A percentile compares a stretch with the other conserved stretches of the same genome.
Evolutionary conservation across 2,113 vertebrate genomes (phyloP).

Genomic region (Poeciliopsis retropinna): DNA sequence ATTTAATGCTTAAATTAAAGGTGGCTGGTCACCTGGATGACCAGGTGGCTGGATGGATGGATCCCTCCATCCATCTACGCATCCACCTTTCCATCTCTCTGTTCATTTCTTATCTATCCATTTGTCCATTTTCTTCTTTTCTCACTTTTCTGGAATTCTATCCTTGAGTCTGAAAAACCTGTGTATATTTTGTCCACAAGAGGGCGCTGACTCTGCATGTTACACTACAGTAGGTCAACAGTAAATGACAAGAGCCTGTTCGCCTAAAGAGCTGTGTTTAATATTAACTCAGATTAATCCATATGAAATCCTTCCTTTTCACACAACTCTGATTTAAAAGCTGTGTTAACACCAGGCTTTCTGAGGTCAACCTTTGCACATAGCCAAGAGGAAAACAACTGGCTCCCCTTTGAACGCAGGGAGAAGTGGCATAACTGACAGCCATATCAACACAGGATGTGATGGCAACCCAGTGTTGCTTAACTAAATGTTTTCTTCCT

Average conservation of each 20-base stretch:
- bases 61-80: too few species aligned
- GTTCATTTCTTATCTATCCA: neutral
- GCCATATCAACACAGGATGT: neutral
- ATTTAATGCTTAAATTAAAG: too few species aligned
- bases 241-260: conserved; percentile 37
- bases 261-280: conserved; percentile 17
- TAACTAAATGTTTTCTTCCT: conserved; percentile 21
- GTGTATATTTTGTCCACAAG: conserved; percentile 52
- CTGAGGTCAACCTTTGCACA: conserved; percentile 18
- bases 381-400: neutral
- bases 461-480: conserved; percentile 1
- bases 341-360: conserved; percentile 10
- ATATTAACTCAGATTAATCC: neutral
- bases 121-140: too few species aligned
- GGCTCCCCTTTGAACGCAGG: neutral
- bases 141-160: neutral
- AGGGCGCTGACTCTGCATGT: conserved; percentile 52
- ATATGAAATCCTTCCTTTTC: conserved; percentile 15
- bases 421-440: conserved; percentile 16
- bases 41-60: too few species aligned
- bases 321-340: conserved; percentile 28
- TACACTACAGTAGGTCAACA: conserved; percentile 22
- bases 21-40: too few species aligned
- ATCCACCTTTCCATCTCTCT: neutral
- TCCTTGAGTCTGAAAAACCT: neutral